Evolutionary conservation across 2,797 vertebrate genomes (phyloP).

Genomic region (Coracias cyanogaster): DNA sequence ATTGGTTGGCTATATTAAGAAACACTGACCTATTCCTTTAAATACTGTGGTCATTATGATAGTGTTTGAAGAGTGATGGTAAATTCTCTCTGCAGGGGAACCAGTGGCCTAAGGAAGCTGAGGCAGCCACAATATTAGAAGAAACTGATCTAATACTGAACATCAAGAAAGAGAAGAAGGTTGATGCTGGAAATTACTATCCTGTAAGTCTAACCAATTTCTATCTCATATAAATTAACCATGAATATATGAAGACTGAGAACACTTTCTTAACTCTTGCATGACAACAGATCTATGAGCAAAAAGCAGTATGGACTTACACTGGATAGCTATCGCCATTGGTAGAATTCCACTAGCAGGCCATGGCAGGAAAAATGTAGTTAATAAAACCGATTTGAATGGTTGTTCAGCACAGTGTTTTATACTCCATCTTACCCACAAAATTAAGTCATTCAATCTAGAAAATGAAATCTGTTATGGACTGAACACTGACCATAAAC

Average conservation of each 20-base stretch:
- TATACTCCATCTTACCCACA: not conserved
- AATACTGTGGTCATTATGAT: not conserved
- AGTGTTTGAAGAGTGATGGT: not conserved
- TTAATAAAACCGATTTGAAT: not conserved
- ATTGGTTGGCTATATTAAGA: slow-evolving; percentile 14
- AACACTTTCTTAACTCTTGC: not conserved
- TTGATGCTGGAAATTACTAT: not conserved
- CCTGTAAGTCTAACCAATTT: not conserved
- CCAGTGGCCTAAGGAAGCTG: not conserved
- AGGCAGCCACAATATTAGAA: not conserved
- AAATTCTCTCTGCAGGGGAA: not conserved
- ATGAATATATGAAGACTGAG: not conserved
- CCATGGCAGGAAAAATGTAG: not conserved
- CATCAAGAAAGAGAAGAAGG: not conserved
- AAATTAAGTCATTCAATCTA: slow-evolving; percentile 1
- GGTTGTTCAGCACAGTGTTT: not conserved
- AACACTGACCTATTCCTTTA: not conserved
- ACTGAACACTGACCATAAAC: not conserved
- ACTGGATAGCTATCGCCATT: not conserved
- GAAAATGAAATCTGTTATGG: not conserved
- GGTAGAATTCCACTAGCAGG: not conserved
- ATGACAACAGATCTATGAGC: not conserved
- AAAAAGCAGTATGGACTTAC: not conserved
- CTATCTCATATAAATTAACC: not conserved
- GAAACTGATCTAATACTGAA: not conserved